These are phyloP conservation scores for Sebastes nivosus DNA, from an alignment of 2,797 vertebrate genomes.

Conservation along the genomic window DNA sequence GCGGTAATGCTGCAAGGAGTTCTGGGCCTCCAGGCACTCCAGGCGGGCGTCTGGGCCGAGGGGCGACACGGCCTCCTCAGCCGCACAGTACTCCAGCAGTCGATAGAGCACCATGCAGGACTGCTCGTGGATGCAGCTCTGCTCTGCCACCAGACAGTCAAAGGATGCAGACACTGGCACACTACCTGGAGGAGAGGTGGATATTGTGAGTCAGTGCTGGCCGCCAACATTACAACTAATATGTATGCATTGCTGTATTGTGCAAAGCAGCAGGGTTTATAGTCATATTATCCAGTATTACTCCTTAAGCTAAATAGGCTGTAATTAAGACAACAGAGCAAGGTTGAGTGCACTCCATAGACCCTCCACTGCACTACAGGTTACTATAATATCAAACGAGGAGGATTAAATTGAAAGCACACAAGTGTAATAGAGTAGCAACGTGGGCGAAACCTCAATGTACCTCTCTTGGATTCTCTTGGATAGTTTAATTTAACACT, in stretches of 20 bases:
- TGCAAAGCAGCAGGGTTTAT: slow-evolving; percentile 1
- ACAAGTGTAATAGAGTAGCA: slow-evolving; percentile 28
- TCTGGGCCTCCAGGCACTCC: slow-evolving; percentile 87
- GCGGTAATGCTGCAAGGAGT: slow-evolving; percentile 81
- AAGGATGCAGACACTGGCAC: slow-evolving; percentile 61
- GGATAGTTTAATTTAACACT: slow-evolving; percentile 23
- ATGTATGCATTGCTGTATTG: not conserved
- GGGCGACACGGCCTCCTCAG: slow-evolving; percentile 74
- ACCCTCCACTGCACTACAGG: slow-evolving; percentile 4
- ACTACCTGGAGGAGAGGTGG: slow-evolving; percentile 57
- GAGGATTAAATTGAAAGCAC: slow-evolving; percentile 37
- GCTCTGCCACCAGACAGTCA: slow-evolving; percentile 87
- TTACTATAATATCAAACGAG: slow-evolving; percentile 18
- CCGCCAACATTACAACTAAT: not conserved
- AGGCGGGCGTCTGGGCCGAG: slow-evolving; percentile 70
- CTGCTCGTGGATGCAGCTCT: slow-evolving; percentile 83
- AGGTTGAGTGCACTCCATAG: slow-evolving; percentile 8
- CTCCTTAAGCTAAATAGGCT: slow-evolving; percentile 16
- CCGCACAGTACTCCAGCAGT: slow-evolving; percentile 84
- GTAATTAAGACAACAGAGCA: slow-evolving; percentile 33
- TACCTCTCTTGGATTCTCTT: slow-evolving; percentile 2
- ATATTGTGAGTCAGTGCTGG: not conserved
- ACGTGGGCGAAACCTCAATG: not conserved
- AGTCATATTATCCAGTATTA: not conserved
- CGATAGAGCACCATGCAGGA: slow-evolving; percentile 84